phyloP scores from a whole-genome alignment of 1,140 invertebrate genomes.

The Meloidogyne floridensis region DNA sequence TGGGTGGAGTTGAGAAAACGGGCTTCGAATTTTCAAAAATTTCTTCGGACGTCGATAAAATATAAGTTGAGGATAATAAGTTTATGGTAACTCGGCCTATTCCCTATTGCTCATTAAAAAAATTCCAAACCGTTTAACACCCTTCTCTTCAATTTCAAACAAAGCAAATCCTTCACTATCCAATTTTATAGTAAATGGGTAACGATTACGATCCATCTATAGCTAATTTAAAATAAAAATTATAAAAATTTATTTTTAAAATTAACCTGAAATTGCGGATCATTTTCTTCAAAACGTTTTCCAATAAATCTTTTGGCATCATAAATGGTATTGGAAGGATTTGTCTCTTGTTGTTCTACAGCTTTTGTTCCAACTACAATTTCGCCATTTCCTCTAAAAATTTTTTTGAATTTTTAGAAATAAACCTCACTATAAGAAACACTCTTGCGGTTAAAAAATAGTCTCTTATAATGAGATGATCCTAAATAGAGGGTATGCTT shows the following conservation, averaged over 20 bases:
- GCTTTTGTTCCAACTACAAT: slow-evolving; percentile 69
- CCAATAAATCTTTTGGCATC: slow-evolving; percentile 71
- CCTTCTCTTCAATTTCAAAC: slow-evolving; percentile 54
- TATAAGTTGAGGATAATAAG: too few relatives aligned
- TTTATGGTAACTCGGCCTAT: too few relatives aligned
- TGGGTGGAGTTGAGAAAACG: too few relatives aligned
- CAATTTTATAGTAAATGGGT: slow-evolving; percentile 60
- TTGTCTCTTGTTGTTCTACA: slow-evolving; percentile 68
- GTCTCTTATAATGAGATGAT: too few relatives aligned
- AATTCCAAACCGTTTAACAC: slow-evolving; percentile 22
- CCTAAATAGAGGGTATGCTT: too few relatives aligned
- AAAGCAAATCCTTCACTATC: slow-evolving; percentile 56
- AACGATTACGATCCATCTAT: slow-evolving; percentile 58
- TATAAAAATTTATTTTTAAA: slow-evolving; percentile 13
- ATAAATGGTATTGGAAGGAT: slow-evolving; percentile 69
- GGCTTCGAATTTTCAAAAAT: too few relatives aligned
- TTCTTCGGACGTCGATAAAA: too few relatives aligned
- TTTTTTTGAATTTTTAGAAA: too few relatives aligned
- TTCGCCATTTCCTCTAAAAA: slow-evolving; percentile 58
- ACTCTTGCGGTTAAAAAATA: too few relatives aligned
- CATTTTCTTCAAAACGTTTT: slow-evolving; percentile 58
- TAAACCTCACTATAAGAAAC: too few relatives aligned
- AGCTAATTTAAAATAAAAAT: slow-evolving; percentile 22
- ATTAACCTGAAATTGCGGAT: slow-evolving; percentile 62
- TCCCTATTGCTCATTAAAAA: too few relatives aligned